Evolutionary conservation across 2,888 invertebrate genomes (phyloP).

Genomic region (Cheilosia soror): DNA sequence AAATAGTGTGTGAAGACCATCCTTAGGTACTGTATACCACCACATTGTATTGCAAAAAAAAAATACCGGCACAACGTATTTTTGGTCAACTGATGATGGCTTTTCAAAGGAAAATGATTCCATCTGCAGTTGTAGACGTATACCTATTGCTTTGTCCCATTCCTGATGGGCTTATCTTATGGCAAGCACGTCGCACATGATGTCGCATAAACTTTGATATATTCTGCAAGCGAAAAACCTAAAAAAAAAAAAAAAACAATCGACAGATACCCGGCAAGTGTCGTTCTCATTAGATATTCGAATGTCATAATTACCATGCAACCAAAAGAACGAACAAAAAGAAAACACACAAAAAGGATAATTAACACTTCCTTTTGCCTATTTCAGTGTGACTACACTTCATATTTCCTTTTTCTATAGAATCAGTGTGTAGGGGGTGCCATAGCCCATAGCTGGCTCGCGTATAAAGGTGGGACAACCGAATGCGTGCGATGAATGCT

Average conservation of each 20-base stretch:
- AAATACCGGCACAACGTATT: constrained; percentile 3
- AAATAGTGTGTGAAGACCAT: constrained; percentile 9
- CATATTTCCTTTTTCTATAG: constrained; percentile 39
- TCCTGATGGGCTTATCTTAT: constrained; percentile 1
- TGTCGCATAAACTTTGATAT: constrained; percentile 64
- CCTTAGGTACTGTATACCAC: background rate
- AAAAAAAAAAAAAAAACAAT: background rate
- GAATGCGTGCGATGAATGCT: constrained; percentile 41
- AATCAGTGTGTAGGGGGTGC: constrained; percentile 30
- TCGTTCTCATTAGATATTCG: constrained; percentile 59
- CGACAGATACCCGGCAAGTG: constrained; percentile 8
- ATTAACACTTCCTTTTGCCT: constrained; percentile 71
- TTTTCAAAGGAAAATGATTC: constrained; percentile 39
- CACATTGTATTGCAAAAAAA: constrained; percentile 4
- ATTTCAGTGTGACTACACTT: constrained; percentile 32
- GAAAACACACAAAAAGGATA: constrained; percentile 43
- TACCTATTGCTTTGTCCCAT: background rate
- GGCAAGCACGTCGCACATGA: constrained; percentile 54
- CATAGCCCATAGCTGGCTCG: constrained; percentile 26
- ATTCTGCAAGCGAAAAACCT: constrained; percentile 2
- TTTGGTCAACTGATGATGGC: constrained; percentile 39
- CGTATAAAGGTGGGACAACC: constrained; percentile 30
- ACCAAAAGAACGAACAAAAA: constrained; percentile 6
- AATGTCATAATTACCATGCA: constrained; percentile 68
- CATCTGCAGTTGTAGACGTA: constrained; percentile 18